phyloP scores from a whole-genome alignment of 2,888 invertebrate species.

The Nephrotoma guestfalica region DNA sequence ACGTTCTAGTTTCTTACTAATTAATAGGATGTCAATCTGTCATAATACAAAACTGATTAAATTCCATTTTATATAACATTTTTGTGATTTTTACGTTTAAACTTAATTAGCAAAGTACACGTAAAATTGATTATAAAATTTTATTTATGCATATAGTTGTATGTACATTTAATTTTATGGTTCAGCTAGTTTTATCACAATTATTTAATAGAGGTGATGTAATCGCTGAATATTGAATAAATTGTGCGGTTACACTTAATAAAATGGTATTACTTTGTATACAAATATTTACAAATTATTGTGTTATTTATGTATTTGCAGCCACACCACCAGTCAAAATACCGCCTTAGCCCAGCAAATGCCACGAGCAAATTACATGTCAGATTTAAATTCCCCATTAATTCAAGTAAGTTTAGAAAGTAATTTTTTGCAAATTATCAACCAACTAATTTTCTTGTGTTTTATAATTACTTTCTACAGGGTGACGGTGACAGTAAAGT shows the following conservation, averaged over 20 bases:
- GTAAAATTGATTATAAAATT: neutral
- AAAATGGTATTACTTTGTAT: neutral
- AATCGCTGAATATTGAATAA: neutral
- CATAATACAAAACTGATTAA: neutral
- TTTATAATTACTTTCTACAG: constrained; percentile 37
- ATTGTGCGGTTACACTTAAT: neutral
- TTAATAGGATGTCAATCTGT: neutral
- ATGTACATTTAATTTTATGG: neutral
- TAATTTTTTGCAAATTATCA: neutral
- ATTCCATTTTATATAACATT: neutral
- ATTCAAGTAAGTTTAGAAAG: constrained; percentile 31
- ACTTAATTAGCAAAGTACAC: neutral
- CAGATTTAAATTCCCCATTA: constrained; percentile 79
- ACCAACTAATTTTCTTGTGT: neutral
- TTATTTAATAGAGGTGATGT: neutral
- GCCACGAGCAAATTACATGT: constrained; percentile 45
- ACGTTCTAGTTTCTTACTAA: neutral
- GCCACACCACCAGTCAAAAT: constrained; percentile 15
- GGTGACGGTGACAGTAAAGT: constrained; percentile 89
- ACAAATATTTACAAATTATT: neutral
- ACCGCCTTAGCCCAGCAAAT: constrained; percentile 32
- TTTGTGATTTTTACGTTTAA: neutral
- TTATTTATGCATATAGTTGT: neutral
- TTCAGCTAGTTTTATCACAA: neutral
- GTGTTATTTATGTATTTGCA: neutral